These are phyloP conservation scores for Lutjanus erythropterus DNA, from an alignment of 2,113 vertebrate species.

Conservation along the genomic window DNA sequence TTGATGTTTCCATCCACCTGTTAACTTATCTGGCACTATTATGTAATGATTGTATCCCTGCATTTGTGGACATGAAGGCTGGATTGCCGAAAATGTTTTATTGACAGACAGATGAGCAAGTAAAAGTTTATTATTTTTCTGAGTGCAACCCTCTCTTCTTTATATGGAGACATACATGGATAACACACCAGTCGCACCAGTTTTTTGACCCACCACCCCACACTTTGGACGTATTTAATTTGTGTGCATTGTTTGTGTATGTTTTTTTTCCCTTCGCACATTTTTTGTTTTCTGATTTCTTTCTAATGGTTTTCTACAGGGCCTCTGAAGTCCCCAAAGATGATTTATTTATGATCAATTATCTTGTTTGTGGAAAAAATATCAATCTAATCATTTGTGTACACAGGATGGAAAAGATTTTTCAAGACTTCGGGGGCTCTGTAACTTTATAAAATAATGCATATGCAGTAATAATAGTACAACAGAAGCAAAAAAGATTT, in stretches of 20 bases:
- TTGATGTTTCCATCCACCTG: too few species aligned
- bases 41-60: too few species aligned
- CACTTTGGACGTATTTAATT: background rate
- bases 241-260: background rate
- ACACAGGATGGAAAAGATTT: background rate
- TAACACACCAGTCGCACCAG: too few species aligned
- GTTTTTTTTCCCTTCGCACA: background rate
- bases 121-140: too few species aligned
- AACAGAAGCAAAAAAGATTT: background rate
- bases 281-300: background rate
- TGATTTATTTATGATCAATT: background rate
- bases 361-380: background rate
- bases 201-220: background rate
- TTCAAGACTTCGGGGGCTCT: background rate
- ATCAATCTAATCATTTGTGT: background rate
- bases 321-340: background rate
- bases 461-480: background rate
- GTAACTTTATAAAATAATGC: background rate
- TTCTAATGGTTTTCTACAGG: background rate
- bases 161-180: too few species aligned
- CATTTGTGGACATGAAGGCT: too few species aligned
- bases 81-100: too few species aligned
- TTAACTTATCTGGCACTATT: too few species aligned
- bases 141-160: too few species aligned
- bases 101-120: too few species aligned